phyloP scores from a whole-genome alignment of 2,113 vertebrate genomes.

The Triplophysa rosa region DNA sequence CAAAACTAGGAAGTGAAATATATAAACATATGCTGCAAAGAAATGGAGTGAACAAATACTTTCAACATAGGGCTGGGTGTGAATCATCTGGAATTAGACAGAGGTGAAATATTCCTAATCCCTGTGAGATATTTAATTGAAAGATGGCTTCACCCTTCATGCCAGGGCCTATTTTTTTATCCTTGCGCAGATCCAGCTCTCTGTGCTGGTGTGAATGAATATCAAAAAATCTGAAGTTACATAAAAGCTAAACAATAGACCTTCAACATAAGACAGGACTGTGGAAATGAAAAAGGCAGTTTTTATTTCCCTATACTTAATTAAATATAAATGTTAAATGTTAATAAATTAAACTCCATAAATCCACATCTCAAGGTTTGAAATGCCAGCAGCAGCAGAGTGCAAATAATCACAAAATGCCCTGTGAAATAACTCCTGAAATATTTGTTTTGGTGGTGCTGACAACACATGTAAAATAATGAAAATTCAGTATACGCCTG shows the following conservation, averaged over 20 bases:
- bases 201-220: neutral
- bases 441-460: constrained; percentile 1
- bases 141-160: constrained; percentile 3
- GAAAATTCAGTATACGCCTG: neutral
- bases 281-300: neutral
- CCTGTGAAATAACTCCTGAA: neutral
- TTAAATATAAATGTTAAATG: neutral
- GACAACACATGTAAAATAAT: constrained; percentile 6
- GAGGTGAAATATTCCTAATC: neutral
- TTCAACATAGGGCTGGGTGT: neutral
- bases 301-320: neutral
- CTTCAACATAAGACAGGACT: neutral
- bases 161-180: constrained; percentile 15
- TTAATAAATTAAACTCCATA: neutral
- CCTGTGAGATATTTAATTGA: constrained; percentile 23
- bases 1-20: neutral
- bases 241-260: neutral
- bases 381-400: neutral
- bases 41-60: neutral
- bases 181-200: neutral
- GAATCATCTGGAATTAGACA: neutral
- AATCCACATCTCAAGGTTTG: constrained; percentile 3
- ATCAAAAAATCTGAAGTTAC: neutral
- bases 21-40: neutral
- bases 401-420: constrained; percentile 4